These are phyloP conservation scores for Sanderia malayensis DNA, from an alignment of 30 jellyfish, hydroid and myxozoan genomes.

Conservation along the genomic window DNA sequence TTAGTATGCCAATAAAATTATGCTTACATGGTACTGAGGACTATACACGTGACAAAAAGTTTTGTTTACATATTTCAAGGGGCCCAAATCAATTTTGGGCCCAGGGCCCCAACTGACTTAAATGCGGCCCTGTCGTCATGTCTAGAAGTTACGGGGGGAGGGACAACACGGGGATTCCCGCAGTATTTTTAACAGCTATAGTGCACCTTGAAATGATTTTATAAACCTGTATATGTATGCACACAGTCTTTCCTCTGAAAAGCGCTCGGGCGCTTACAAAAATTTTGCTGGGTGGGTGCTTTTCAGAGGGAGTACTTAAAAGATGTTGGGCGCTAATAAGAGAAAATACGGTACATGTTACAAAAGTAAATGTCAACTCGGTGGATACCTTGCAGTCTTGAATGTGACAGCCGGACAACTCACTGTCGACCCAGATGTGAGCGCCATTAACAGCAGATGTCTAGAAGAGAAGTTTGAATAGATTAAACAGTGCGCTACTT, in stretches of 20 bases:
- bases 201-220: background rate
- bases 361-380: background rate
- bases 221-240: too few relatives aligned
- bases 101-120: too few relatives aligned
- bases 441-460: slow-evolving; percentile 85
- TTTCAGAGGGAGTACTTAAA: background rate
- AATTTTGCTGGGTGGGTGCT: background rate
- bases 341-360: background rate
- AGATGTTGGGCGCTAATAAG: background rate
- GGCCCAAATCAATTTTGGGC: too few relatives aligned
- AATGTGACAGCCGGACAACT: slow-evolving; percentile 75
- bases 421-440: slow-evolving; percentile 88
- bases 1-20: too few relatives aligned
- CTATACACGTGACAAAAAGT: too few relatives aligned
- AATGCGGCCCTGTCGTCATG: too few relatives aligned
- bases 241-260: background rate
- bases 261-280: background rate
- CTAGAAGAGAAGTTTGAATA: background rate
- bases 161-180: too few relatives aligned
- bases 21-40: too few relatives aligned
- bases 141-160: too few relatives aligned
- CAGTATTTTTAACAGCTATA: too few relatives aligned
- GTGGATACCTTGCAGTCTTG: slow-evolving; percentile 81
- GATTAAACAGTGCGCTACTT: too few relatives aligned
- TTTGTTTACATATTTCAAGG: too few relatives aligned